Conservation (phyloP, 2,888 invertebrate genomes). For the Leptinotarsa juncta region DNA sequence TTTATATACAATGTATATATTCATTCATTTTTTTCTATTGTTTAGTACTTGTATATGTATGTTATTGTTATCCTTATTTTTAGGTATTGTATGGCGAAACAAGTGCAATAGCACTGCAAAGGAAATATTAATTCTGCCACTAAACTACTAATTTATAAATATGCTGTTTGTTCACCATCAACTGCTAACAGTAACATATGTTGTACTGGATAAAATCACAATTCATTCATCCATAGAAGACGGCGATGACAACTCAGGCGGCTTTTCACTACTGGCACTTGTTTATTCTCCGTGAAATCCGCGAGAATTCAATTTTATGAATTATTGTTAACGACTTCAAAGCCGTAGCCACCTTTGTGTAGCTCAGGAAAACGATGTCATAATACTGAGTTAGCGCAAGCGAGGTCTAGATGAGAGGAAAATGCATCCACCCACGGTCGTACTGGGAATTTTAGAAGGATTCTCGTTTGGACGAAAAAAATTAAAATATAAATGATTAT, state of each 20-base stretch:
- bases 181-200: background rate
- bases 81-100: no score
- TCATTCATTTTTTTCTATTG: no score
- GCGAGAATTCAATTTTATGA: conserved; percentile 20
- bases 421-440: background rate
- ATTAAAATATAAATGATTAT: no score
- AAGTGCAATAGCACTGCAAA: no score
- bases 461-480: no score
- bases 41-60: no score
- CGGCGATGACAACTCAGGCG: background rate
- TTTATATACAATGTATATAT: no score
- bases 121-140: no score
- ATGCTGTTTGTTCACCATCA: background rate
- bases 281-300: conserved; percentile 8
- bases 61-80: no score
- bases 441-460: no score
- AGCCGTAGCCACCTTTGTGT: conserved; percentile 22
- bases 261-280: background rate
- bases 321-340: conserved; percentile 23
- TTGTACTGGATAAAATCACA: background rate
- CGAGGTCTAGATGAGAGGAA: background rate
- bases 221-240: background rate
- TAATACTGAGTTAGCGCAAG: conserved; percentile 12
- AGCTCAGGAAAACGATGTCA: conserved; percentile 24
- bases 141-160: no score